Conservation (phyloP, 2,888 invertebrate genomes). For the Agriopis marginaria region DNA sequence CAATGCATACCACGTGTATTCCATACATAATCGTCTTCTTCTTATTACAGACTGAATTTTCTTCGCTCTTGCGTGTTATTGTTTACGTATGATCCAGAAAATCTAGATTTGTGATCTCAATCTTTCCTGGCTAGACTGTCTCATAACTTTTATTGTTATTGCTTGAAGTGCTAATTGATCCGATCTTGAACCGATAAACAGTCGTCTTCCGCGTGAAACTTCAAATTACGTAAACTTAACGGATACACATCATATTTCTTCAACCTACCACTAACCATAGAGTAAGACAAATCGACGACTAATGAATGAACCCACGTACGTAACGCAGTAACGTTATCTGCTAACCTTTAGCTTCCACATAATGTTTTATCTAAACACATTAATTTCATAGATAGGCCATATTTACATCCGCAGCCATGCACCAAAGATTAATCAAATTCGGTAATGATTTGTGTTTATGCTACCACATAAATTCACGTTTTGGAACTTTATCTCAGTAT, state of each 20-base stretch:
- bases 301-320: slow-evolving; percentile 60
- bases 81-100: neutral
- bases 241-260: slow-evolving; percentile 18
- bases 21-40: no score
- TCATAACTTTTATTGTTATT: slow-evolving; percentile 10
- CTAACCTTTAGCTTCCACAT: slow-evolving; percentile 65
- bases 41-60: no score
- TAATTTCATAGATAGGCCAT: slow-evolving; percentile 64
- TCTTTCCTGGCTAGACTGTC: neutral
- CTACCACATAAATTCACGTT: slow-evolving; percentile 12
- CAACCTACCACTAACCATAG: slow-evolving; percentile 24
- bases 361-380: slow-evolving; percentile 65
- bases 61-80: neutral
- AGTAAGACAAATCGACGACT: slow-evolving; percentile 43
- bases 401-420: slow-evolving; percentile 50
- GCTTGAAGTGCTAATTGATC: neutral
- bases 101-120: neutral
- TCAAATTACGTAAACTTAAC: slow-evolving; percentile 21
- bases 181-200: slow-evolving; percentile 18
- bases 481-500: slow-evolving; percentile 6
- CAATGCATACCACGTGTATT: no score
- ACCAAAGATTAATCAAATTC: slow-evolving; percentile 51
- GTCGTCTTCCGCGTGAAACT: slow-evolving; percentile 16
- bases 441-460: slow-evolving; percentile 42
- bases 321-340: slow-evolving; percentile 59